Base-by-base conservation (phyloP, 1,140 invertebrate species). In the Zaprionus kolodkinae region DNA sequence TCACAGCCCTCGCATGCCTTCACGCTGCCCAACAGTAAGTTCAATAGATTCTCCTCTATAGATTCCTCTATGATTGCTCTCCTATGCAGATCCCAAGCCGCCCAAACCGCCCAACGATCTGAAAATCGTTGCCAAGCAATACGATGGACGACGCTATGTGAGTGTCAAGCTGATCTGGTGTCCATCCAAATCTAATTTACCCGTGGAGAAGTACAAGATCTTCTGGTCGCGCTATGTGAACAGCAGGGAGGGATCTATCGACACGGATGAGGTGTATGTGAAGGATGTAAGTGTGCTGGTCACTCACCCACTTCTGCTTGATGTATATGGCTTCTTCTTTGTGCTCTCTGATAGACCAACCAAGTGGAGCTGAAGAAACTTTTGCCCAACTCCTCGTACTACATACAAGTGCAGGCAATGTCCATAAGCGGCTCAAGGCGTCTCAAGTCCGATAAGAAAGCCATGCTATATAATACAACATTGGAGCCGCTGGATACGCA, bases 351-450 rank as follows among this genome's bases (percentile, higher is more conserved):
- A 21, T 69, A 92, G 87, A 72, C 80, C 0, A 83, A 87, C 63
- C 81, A 91, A 25, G 87, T 78, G 35, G 93, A 95, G 75, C 93
- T 96, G 72, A 94, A 93, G 76, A 94, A 95, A 72, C 89, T 96
- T 48, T 93, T 95, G 77, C 93, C 94, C 5, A 94, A 95, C 76
- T 95, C 95, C 1, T 94, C 95, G 86, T 96, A 96, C 81, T 96
- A 96, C 76, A 92, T 96, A 15, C 95, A 96, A 94, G 95, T 96
- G 2, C 95, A 96, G 89, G 95, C 95, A 6, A 93, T 96, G 27
- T 94, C 94, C 27, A 93, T 95, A 65, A 95, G 94, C 78, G 95
- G 95, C 2, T 93, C 93, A 15, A 93, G 94, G n/a, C 94, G 95
- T 67, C 89, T 96, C 13, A 94, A 95, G 52, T 95, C 95, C 40